Evolutionary conservation across 2,888 invertebrate genomes (phyloP).

Genomic region (Invenusta paracnida): DNA sequence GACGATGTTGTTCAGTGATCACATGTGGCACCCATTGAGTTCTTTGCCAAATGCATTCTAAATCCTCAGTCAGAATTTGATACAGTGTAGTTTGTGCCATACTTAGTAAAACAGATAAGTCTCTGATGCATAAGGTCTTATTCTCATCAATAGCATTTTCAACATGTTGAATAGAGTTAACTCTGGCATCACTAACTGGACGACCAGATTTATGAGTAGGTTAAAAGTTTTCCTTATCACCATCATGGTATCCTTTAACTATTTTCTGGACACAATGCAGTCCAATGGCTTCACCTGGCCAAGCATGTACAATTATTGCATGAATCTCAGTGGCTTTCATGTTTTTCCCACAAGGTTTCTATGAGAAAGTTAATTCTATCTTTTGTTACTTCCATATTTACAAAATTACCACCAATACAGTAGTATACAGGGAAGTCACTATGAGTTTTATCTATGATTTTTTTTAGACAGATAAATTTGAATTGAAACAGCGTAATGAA

Average conservation of each 20-base stretch:
- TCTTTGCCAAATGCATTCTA: not conserved
- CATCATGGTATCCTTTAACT: not conserved
- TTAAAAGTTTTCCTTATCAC: constrained; percentile 5
- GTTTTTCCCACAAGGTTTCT: not conserved
- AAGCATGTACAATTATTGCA: not conserved
- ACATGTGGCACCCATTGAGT: constrained; percentile 12
- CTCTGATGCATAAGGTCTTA: not conserved
- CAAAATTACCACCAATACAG: too few species aligned
- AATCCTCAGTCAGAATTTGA: not conserved
- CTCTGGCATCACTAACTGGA: not conserved
- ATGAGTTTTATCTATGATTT: too few species aligned
- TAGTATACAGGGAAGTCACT: too few species aligned
- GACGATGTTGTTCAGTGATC: not conserved
- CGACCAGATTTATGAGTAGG: constrained; percentile 7
- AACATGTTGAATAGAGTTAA: constrained; percentile 1
- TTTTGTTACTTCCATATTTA: not conserved
- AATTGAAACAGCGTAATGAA: too few species aligned
- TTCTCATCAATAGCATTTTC: not conserved
- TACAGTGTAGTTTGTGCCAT: not conserved
- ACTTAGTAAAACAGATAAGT: not conserved
- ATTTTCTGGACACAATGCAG: constrained; percentile 1
- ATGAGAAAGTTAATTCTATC: not conserved
- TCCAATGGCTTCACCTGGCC: constrained; percentile 16
- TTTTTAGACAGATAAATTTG: too few species aligned
- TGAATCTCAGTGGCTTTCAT: not conserved